phyloP scores from a whole-genome alignment of 1,140 invertebrate species.

The Calliopsis andreniformis region DNA sequence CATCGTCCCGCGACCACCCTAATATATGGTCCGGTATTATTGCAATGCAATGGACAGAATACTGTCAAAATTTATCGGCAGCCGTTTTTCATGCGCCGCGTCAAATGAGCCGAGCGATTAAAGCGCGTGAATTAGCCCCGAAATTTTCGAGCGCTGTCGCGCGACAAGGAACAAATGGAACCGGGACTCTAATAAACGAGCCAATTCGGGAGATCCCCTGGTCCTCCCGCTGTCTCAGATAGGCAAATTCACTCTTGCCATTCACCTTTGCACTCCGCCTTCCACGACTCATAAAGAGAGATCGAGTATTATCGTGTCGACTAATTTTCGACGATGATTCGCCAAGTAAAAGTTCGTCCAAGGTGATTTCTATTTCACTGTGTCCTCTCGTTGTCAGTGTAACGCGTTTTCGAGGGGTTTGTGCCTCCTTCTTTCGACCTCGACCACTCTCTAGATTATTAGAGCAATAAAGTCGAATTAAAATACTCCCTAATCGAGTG shows the following conservation, averaged over 20 bases:
- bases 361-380: too few relatives aligned
- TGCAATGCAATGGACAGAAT: conserved; percentile 82
- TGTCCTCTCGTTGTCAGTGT: neutral
- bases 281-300: neutral
- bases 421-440: too few relatives aligned
- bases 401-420: neutral
- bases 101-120: conserved; percentile 81
- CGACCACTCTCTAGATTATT: neutral
- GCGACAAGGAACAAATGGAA: conserved; percentile 57
- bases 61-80: conserved; percentile 82
- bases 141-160: conserved; percentile 71
- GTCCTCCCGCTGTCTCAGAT: conserved; percentile 5
- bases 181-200: conserved; percentile 33
- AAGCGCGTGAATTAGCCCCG: conserved; percentile 79
- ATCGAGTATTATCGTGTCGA: too few relatives aligned
- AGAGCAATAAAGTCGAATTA: conserved; percentile 27
- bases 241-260: neutral
- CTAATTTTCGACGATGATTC: too few relatives aligned
- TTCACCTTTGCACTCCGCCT: too few relatives aligned
- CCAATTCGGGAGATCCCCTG: conserved; percentile 17
- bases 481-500: conserved; percentile 36
- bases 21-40: conserved; percentile 82
- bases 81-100: conserved; percentile 80
- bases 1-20: conserved; percentile 72
- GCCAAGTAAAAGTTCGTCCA: too few relatives aligned